Conservation (phyloP, 2,888 invertebrate genomes). For the Luffia ferchaultella region DNA sequence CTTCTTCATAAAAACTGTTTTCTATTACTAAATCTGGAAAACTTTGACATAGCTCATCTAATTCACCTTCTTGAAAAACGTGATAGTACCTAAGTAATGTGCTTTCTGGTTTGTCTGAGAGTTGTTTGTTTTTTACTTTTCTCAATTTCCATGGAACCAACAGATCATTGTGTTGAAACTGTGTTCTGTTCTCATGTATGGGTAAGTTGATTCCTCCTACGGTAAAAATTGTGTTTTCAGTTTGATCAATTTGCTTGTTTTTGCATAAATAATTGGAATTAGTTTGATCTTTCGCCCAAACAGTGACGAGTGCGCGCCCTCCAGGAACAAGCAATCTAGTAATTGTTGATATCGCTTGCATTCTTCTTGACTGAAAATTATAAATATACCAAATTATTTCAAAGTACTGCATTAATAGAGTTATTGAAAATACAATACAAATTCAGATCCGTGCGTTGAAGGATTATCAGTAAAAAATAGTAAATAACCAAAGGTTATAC, state of each 20-base stretch:
- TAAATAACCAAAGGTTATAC: no score
- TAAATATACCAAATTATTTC: no score
- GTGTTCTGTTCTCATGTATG: slow-evolving; percentile 89
- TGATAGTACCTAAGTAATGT: slow-evolving; percentile 89
- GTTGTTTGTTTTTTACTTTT: slow-evolving; percentile 27
- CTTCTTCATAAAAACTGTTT: slow-evolving; percentile 90
- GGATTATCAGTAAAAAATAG: no score
- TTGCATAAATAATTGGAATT: slow-evolving; percentile 57
- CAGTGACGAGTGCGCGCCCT: slow-evolving; percentile 88
- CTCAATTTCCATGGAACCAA: slow-evolving; percentile 94
- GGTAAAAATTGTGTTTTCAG: slow-evolving; percentile 22
- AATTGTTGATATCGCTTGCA: slow-evolving; percentile 79
- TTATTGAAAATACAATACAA: no score
- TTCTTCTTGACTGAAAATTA: slow-evolving; percentile 71
- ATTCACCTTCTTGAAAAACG: slow-evolving; percentile 87
- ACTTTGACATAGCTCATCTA: slow-evolving; percentile 71
- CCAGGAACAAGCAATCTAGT: slow-evolving; percentile 73
- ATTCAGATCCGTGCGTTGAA: no score
- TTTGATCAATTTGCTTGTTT: slow-evolving; percentile 21
- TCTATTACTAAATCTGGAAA: slow-evolving; percentile 62
- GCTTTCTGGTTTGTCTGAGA: slow-evolving; percentile 38
- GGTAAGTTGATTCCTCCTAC: slow-evolving; percentile 62
- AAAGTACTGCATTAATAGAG: no score
- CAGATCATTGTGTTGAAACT: slow-evolving; percentile 89
- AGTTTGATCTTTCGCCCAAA: slow-evolving; percentile 94